phyloP scores from a whole-genome alignment of 1,140 invertebrate species.

The Drosophila auraria region DNA sequence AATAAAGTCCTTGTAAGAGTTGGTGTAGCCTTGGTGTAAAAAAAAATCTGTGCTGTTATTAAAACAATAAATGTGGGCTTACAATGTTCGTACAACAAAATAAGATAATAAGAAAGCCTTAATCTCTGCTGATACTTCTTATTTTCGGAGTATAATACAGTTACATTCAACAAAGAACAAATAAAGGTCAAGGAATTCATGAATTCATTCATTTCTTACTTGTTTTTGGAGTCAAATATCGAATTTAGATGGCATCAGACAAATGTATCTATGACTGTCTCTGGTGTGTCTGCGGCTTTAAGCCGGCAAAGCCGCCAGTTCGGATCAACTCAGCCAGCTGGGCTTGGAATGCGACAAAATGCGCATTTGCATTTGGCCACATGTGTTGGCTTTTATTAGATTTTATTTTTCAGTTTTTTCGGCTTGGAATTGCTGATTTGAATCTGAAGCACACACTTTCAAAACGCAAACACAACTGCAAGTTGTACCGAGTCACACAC shows the following conservation, averaged over 20 bases:
- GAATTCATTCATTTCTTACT: conserved; percentile 2
- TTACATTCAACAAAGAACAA: not conserved
- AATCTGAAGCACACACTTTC: conserved; percentile 33
- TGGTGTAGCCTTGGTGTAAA: no score
- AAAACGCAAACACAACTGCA: conserved; percentile 13
- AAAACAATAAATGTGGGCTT: no score
- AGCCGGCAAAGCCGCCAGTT: conserved; percentile 26
- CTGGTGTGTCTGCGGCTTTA: conserved; percentile 37
- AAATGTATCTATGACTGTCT: conserved; percentile 31
- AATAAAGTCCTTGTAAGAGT: no score
- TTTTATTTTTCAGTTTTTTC: conserved; percentile 8
- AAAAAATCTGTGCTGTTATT: no score
- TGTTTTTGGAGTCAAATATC: conserved; percentile 38
- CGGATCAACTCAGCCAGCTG: conserved; percentile 35
- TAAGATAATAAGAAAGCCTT: not conserved
- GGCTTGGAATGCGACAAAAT: conserved; percentile 57
- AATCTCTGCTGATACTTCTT: no score
- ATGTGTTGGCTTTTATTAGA: conserved; percentile 44
- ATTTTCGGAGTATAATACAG: not conserved
- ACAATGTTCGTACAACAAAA: not conserved
- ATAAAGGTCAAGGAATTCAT: not conserved
- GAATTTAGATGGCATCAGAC: conserved; percentile 28
- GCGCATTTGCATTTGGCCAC: conserved; percentile 56
- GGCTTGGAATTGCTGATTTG: conserved; percentile 21
- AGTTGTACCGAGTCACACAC: conserved; percentile 11